These are phyloP conservation scores for Cheilosia urbana DNA, from an alignment of 2,888 invertebrate genomes.

Conservation along the genomic window DNA sequence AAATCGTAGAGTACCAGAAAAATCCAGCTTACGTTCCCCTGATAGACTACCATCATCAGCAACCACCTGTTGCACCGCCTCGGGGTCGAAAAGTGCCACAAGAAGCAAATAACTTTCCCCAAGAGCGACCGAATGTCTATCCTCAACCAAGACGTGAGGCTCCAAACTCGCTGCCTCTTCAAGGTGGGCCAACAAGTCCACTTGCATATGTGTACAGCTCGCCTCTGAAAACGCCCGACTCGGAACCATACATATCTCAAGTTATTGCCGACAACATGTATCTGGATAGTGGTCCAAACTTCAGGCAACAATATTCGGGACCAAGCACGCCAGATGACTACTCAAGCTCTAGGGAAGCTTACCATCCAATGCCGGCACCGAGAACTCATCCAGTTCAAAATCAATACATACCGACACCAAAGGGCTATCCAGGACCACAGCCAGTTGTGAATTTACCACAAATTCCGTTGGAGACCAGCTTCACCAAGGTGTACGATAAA, in stretches of 20 bases:
- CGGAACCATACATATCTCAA: conserved; percentile 1
- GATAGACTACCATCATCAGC: conserved; percentile 46
- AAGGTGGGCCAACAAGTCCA: conserved; percentile 41
- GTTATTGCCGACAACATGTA: conserved; percentile 37
- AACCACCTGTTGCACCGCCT: conserved; percentile 74
- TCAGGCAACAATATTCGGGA: conserved; percentile 34
- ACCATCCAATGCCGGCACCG: neutral
- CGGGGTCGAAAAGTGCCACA: conserved; percentile 52
- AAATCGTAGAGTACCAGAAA: conserved; percentile 45
- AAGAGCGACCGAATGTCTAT: conserved; percentile 53
- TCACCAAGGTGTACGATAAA: conserved; percentile 65
- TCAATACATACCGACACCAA: conserved; percentile 15
- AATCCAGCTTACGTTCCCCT: conserved; percentile 66
- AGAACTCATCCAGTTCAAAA: conserved; percentile 10
- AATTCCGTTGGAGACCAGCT: conserved; percentile 67
- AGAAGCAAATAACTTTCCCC: conserved; percentile 29
- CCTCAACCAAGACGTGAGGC: conserved; percentile 40
- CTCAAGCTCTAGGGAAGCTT: conserved; percentile 19
- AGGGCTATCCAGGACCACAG: conserved; percentile 26
- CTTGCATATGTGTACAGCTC: conserved; percentile 42
- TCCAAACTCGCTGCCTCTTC: conserved; percentile 42
- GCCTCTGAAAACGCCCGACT: conserved; percentile 43
- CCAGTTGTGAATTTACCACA: conserved; percentile 58
- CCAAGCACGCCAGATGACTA: conserved; percentile 48
- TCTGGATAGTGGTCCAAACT: conserved; percentile 37